Base-by-base conservation (phyloP, 1,140 invertebrate genomes). In the Microplitis mediator region DNA sequence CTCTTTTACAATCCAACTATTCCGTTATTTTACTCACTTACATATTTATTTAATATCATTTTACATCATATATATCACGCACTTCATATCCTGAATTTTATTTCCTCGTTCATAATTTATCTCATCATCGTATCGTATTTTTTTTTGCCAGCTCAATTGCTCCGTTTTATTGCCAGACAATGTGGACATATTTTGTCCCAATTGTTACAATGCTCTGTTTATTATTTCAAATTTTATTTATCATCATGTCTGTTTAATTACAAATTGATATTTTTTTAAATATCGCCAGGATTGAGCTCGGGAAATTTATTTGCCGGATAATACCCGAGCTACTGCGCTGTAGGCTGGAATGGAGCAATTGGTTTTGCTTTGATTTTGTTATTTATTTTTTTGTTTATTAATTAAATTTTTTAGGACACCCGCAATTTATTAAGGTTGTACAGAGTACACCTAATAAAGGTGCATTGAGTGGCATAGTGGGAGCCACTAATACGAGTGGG, bases 341-440 rank as follows among this genome's bases (percentile, higher is more conserved):
- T 9, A 45, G 6, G 6, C 39, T 23, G 23, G 23, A 45, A 8
- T 45, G 6, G 6, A 45, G 39, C 39, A 45, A 11, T 45, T 45
- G 39, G 11, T 45, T 45, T 45, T 9, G 6, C 4, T 6, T 23
- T 23, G 23, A 23, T 23, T 23, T 23, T 68, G 23, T 39, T 50
- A 8, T 70, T 16, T 61, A 11, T 35, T 14, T 45, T 51, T 32
- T 66, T 66, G 16, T 52, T 51, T 52, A 31, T 32, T 54, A 31
- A 75, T 63, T 69, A 87, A 87, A 35, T n/a, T n/a, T n/a, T n/a
- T n/a, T 79, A 91, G 90, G 90, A 39, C 89, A 90, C 79, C 89
- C 90, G 62, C 91, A 92, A 85, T 88, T 91, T 79, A 90, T 91
- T 60, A 91, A 92, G 80, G 86, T 91, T 39, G 88, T 91, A 51